These are phyloP conservation scores for Cettia cetti DNA, from an alignment of 2,113 vertebrate species.

Conservation along the genomic window DNA sequence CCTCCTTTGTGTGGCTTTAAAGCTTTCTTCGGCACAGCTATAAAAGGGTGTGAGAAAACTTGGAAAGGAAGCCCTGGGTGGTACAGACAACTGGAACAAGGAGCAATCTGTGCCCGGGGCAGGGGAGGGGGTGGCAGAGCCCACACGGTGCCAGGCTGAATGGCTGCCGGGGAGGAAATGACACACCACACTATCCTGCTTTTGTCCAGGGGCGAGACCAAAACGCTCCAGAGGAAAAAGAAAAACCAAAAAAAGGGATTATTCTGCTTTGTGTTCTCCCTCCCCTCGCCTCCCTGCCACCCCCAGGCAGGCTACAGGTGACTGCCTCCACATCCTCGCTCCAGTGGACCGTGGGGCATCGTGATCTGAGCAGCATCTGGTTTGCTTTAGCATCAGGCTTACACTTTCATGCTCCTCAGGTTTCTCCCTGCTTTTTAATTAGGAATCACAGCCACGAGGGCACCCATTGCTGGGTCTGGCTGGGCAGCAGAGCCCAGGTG, in stretches of 20 bases:
- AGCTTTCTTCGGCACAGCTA: background rate
- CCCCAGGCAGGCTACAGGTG: background rate
- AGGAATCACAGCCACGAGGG: background rate
- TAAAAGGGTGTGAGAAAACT: constrained; percentile 56
- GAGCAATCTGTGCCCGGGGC: constrained; percentile 41
- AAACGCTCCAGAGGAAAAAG: background rate
- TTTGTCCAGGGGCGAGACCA: constrained; percentile 45
- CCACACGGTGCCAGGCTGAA: constrained; percentile 23
- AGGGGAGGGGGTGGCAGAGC: constrained; percentile 43
- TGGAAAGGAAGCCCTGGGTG: constrained; percentile 66
- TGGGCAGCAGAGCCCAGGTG: background rate
- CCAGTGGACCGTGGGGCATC: background rate
- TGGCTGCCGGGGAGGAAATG: constrained; percentile 48
- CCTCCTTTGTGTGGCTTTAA: background rate
- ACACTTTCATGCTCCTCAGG: background rate
- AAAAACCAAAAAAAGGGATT: background rate
- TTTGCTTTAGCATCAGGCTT: background rate
- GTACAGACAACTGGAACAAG: constrained; percentile 52
- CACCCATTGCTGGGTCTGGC: background rate
- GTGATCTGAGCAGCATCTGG: background rate
- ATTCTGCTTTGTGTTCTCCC: background rate
- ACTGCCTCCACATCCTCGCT: background rate
- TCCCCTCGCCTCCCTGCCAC: background rate
- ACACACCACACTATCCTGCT: constrained; percentile 49
- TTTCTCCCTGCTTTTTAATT: background rate